phyloP scores from a whole-genome alignment of 2,888 invertebrate species.

The Panopea generosa region DNA sequence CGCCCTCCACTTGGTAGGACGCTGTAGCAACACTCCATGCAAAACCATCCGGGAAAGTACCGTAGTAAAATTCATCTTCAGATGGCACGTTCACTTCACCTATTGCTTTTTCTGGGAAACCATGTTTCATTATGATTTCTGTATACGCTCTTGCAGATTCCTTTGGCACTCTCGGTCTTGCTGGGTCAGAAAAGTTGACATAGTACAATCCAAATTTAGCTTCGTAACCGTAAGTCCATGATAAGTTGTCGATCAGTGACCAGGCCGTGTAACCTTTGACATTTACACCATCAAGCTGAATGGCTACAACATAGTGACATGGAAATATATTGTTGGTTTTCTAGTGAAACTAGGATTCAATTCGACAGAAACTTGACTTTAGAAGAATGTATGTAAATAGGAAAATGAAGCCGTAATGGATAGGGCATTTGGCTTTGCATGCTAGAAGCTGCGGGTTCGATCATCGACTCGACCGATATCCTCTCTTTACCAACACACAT shows the following conservation, averaged over 20 bases:
- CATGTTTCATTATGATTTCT: conserved; percentile 66
- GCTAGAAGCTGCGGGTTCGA: too few species aligned
- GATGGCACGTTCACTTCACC: conserved; percentile 12
- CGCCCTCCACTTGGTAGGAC: conserved; percentile 88
- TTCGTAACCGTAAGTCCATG: conserved; percentile 92
- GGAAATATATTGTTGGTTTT: too few species aligned
- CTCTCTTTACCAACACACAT: too few species aligned
- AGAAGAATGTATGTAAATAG: too few species aligned
- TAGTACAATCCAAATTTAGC: conserved; percentile 90
- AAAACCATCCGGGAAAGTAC: conserved; percentile 62
- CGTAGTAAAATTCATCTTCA: conserved; percentile 50
- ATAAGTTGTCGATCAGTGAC: conserved; percentile 93
- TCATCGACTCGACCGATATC: too few species aligned
- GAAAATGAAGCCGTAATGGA: too few species aligned
- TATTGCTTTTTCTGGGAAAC: conserved; percentile 47
- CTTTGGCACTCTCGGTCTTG: conserved; percentile 89
- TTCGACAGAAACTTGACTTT: too few species aligned
- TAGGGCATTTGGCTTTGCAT: too few species aligned
- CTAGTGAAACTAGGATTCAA: too few species aligned
- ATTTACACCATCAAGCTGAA: conserved; percentile 77
- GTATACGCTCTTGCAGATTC: conserved; percentile 86
- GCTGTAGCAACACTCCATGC: conserved; percentile 85
- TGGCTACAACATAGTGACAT: conserved; percentile 64
- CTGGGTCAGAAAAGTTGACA: conserved; percentile 90
- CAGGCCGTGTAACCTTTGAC: conserved; percentile 90